These are phyloP conservation scores for Carlito syrichta DNA, from an alignment of 2,113 vertebrate species.

Conservation along the genomic window DNA sequence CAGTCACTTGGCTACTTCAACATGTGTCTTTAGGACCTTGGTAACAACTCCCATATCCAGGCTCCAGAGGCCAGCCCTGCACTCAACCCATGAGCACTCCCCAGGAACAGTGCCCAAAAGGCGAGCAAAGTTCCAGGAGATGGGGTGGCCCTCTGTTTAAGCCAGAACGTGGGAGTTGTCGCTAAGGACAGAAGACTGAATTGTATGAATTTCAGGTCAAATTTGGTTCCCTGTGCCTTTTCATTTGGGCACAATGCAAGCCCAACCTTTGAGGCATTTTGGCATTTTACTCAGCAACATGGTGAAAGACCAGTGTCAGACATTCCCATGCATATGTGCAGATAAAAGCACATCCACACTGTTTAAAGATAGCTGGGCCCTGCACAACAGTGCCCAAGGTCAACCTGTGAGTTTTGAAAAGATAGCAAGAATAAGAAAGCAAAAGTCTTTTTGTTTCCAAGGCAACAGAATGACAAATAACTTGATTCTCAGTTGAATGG, in stretches of 20 bases:
- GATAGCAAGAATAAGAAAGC: constrained; percentile 28
- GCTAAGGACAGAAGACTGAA: neutral
- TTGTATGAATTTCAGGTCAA: neutral
- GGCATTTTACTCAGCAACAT: neutral
- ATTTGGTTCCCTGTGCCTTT: neutral
- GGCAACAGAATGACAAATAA: constrained; percentile 44
- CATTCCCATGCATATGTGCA: fast-evolving
- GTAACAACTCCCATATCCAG: neutral
- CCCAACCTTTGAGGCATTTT: neutral
- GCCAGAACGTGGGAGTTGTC: neutral
- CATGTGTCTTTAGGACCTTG: fast-evolving
- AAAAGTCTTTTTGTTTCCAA: constrained; percentile 52
- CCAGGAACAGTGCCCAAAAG: fast-evolving
- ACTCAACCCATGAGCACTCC: fast-evolving
- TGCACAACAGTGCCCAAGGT: neutral
- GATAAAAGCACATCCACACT: neutral
- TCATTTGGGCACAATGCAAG: neutral
- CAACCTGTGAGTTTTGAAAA: constrained; percentile 12
- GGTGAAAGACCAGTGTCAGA: neutral
- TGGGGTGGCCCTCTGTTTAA: neutral
- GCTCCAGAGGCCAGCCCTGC: neutral
- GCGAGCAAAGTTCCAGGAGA: fast-evolving
- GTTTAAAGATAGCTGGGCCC: neutral
- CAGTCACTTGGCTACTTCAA: fast-evolving
- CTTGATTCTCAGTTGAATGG: constrained; percentile 26